Evolutionary conservation across 2,888 invertebrate genomes (phyloP).

Genomic region (Apamea sordens): DNA sequence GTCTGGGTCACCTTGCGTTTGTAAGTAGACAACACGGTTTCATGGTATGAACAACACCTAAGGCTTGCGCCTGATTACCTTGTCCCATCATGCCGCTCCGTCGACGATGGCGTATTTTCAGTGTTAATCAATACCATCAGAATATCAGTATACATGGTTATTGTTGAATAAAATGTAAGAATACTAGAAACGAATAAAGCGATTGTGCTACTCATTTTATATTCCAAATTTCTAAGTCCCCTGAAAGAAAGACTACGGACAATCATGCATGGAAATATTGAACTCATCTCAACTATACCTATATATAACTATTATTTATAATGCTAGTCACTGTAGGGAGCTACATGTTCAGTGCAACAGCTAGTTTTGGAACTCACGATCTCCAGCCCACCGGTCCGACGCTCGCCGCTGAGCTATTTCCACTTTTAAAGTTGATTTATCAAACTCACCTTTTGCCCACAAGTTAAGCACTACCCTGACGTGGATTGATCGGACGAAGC

Average conservation of each 20-base stretch:
- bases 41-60: no score
- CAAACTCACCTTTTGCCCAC: slow-evolving; percentile 39
- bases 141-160: no score
- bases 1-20: background rate
- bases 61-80: no score
- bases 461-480: slow-evolving; percentile 22
- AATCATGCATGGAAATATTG: background rate
- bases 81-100: no score
- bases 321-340: background rate
- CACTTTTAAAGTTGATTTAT: slow-evolving; percentile 48
- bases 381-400: background rate
- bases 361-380: background rate
- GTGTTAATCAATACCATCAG: no score
- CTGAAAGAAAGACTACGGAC: background rate
- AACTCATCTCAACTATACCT: background rate
- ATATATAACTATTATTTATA: no score
- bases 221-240: background rate
- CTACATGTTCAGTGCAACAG: background rate
- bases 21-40: background rate
- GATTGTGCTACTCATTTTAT: background rate
- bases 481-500: slow-evolving; percentile 29
- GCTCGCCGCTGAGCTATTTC: background rate
- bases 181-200: background rate
- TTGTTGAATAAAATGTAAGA: no score
- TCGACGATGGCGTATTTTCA: no score